Base-by-base conservation (phyloP, 2,797 vertebrate genomes). In the Typhlichthys eigenmanni region DNA sequence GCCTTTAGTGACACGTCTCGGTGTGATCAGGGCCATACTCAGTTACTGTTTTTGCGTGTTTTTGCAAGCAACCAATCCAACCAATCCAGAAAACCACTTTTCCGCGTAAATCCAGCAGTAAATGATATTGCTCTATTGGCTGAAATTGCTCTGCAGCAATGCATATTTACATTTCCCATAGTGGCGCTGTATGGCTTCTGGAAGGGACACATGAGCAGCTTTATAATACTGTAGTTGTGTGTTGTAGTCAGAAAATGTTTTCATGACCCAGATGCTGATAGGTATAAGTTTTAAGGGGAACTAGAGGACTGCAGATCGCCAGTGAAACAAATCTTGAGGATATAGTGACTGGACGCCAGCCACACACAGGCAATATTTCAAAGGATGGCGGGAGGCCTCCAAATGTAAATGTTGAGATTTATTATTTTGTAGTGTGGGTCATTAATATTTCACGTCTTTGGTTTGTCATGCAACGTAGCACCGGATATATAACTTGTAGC, bases 141-240 rank as follows among this genome's bases (percentile, higher is more conserved):
- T 73, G 14, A 24, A 62, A 53, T 50, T 62, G 71, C 64, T 74
- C 59, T 71, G 72, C 62, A 68, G 46, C 67, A 69, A 71, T 53
- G 72, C 73, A 38, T 72, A 76, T 84, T 81, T 80, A 72, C 75
- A 66, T 82, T 81, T 74, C 76, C 79, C 47, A 69, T 75, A 76
- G 73, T 73, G 75, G 74, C 62, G 58, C 69, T 71, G 49, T 82
- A 62, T n/a, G 61, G 69, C 58, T 69, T 75, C 70, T 77, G 60
- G 66, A 76, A 62, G 51, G 64, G 49, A 72, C 76, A 64, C 61
- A 72, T 47, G 62, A 68, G 11, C 17, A 49, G 0, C 43, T 66
- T 68, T 75, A 74, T 72, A 29, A 29, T 29, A 29, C 24, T 29
- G 58, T 71, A 63, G 58, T 71, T 65, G 76, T 74, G 68, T 75